These are phyloP conservation scores for Drosophila putrida DNA, from an alignment of 2,888 invertebrate species.

Conservation along the genomic window DNA sequence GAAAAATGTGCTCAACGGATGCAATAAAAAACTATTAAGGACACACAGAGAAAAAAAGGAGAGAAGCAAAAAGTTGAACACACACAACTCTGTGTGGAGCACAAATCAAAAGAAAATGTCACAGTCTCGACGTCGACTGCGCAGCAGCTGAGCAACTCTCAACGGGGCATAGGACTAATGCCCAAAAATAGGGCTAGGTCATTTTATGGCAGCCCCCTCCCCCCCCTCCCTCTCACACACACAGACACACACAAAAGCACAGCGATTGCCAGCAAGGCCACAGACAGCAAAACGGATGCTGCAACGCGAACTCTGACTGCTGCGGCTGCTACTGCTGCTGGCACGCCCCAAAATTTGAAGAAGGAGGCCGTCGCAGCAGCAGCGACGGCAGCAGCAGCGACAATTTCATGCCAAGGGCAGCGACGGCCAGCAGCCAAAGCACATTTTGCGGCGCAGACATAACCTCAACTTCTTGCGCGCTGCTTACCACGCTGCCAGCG, in stretches of 20 bases:
- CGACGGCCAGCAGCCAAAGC: constrained; percentile 53
- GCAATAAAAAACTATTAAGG: constrained; percentile 41
- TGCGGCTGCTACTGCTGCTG: constrained; percentile 37
- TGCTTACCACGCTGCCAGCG: constrained; percentile 78
- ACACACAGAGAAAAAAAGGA: too few relatives aligned
- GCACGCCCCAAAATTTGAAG: constrained; percentile 40
- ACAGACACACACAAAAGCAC: constrained; percentile 1
- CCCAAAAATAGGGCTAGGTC: constrained; percentile 80
- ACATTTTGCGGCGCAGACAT: constrained; percentile 81
- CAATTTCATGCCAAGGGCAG: constrained; percentile 71
- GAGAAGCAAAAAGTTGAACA: too few relatives aligned
- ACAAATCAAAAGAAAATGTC: constrained; percentile 51
- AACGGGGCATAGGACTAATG: constrained; percentile 46
- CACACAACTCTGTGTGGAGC: constrained; percentile 30
- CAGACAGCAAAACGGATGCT: constrained; percentile 42
- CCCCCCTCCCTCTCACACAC: too few relatives aligned
- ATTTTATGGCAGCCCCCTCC: constrained; percentile 46
- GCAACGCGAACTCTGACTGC: constrained; percentile 19
- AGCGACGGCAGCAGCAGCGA: constrained; percentile 2
- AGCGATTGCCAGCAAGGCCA: constrained; percentile 43
- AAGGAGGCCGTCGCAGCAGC: constrained; percentile 24
- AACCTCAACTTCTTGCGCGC: constrained; percentile 80
- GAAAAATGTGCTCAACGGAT: constrained; percentile 29
- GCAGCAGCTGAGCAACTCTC: constrained; percentile 44
- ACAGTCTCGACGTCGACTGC: constrained; percentile 32